Evolutionary conservation across 2,888 invertebrate species (phyloP).

Genomic region (Noctua fimbriata): DNA sequence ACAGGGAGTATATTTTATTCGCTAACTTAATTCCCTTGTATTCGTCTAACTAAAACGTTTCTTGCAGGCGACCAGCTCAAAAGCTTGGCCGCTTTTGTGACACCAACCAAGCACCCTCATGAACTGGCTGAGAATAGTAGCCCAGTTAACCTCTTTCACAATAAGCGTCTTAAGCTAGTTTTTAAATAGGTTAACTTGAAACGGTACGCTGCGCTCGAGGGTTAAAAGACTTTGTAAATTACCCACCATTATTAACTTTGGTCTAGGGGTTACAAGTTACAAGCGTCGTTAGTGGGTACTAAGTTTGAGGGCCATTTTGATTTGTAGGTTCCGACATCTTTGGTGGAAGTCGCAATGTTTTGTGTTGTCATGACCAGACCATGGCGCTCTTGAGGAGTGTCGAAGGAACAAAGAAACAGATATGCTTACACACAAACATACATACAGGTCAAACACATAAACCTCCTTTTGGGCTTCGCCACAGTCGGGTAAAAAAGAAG

Average conservation of each 20-base stretch:
- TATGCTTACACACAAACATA: no score
- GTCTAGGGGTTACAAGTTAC: conserved; percentile 6
- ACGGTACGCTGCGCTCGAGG: conserved; percentile 30
- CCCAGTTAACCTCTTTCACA: conserved; percentile 76
- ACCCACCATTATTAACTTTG: conserved; percentile 49
- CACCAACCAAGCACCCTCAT: conserved; percentile 61
- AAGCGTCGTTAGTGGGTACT: not conserved
- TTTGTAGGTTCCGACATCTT: not conserved
- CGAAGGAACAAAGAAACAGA: no score
- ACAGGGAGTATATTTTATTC: not conserved
- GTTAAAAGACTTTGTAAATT: conserved; percentile 42
- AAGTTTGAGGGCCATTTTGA: conserved; percentile 14
- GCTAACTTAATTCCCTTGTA: conserved; percentile 47
- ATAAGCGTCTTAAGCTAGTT: conserved; percentile 73
- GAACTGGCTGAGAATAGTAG: conserved; percentile 66
- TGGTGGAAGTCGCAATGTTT: not conserved
- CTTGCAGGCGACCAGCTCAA: conserved; percentile 35
- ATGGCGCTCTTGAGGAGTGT: not conserved
- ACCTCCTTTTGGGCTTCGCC: no score
- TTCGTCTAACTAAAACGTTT: conserved; percentile 46
- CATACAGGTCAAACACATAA: no score
- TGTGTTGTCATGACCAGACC: not conserved
- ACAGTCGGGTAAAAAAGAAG: no score
- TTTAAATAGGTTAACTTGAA: conserved; percentile 72
- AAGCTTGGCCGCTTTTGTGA: conserved; percentile 59